These are phyloP conservation scores for Melopsittacus undulatus DNA, from an alignment of 2,797 vertebrate genomes.

Conservation along the genomic window DNA sequence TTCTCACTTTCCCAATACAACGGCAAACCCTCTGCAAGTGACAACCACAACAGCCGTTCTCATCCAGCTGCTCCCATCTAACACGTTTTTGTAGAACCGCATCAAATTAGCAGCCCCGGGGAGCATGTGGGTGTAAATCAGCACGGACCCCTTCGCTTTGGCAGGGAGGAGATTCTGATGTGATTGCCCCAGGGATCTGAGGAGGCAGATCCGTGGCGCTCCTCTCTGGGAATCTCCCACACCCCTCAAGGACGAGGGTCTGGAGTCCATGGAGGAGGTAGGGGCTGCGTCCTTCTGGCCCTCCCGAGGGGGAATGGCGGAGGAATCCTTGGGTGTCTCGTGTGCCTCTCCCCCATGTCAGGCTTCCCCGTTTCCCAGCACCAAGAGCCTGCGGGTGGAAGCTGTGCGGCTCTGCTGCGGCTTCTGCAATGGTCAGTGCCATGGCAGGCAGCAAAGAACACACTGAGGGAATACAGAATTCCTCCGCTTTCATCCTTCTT, in stretches of 20 bases:
- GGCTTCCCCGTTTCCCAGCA: background rate
- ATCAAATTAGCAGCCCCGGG: slow-evolving; percentile 43
- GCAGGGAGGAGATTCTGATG: slow-evolving; percentile 66
- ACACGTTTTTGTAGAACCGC: slow-evolving; percentile 16
- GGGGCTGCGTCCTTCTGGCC: slow-evolving; percentile 56
- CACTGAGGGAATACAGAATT: background rate
- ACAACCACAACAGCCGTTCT: slow-evolving; percentile 43
- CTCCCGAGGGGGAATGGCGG: slow-evolving; percentile 29
- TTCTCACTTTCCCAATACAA: slow-evolving; percentile 34
- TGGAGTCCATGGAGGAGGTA: slow-evolving; percentile 65
- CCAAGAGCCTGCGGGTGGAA: background rate
- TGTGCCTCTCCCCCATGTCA: slow-evolving; percentile 28
- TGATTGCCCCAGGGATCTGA: slow-evolving; percentile 62
- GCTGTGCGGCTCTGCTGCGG: background rate
- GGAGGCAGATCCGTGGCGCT: slow-evolving; percentile 57
- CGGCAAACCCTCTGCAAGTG: slow-evolving; percentile 12
- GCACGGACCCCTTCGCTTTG: slow-evolving; percentile 52
- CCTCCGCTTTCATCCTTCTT: slow-evolving; percentile 1
- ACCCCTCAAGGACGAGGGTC: slow-evolving; percentile 60
- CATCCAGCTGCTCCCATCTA: slow-evolving; percentile 61
- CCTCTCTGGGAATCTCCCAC: slow-evolving; percentile 64
- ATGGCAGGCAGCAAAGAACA: background rate
- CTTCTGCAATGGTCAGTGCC: background rate
- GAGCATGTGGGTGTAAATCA: slow-evolving; percentile 63
- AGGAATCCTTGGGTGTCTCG: slow-evolving; percentile 47